A percentile compares a stretch with the other conserved stretches of the same genome.
These are phyloP conservation scores for Spicauda simplicius DNA, from an alignment of 2,888 invertebrate genomes.

Conservation along the genomic window DNA sequence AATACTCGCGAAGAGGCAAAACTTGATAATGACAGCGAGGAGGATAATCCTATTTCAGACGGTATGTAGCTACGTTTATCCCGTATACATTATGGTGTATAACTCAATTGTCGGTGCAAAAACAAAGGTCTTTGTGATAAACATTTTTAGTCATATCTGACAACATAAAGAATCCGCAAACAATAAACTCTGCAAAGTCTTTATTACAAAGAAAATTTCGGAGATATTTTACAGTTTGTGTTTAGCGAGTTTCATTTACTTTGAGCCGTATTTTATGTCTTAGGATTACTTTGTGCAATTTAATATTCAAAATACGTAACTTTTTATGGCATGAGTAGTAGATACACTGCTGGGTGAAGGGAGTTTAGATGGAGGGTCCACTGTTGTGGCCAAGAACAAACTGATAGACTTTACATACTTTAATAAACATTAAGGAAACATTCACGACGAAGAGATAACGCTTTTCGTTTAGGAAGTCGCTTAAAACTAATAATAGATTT, in stretches of 20 bases:
- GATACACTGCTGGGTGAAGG: too few species aligned
- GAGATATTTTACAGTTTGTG: constrained; percentile 5
- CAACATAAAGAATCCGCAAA: background rate
- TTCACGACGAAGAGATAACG: too few species aligned
- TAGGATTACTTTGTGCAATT: too few species aligned
- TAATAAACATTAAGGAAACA: too few species aligned
- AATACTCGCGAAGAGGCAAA: constrained; percentile 48
- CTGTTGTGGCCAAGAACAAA: too few species aligned
- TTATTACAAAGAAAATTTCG: background rate
- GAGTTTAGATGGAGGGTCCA: too few species aligned
- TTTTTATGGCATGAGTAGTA: too few species aligned
- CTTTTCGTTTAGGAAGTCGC: too few species aligned
- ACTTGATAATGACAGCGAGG: background rate
- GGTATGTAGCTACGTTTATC: constrained; percentile 26
- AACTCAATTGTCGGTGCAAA: background rate
- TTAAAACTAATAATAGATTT: too few species aligned
- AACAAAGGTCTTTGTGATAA: background rate
- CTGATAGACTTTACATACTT: too few species aligned
- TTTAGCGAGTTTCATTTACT: constrained; percentile 4
- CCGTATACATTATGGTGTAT: background rate
- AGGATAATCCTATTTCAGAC: constrained; percentile 36
- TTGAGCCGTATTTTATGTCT: background rate
- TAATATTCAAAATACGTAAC: background rate
- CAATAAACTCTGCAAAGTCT: background rate
- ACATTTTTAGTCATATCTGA: background rate